Evolutionary conservation across 1,140 invertebrate species (phyloP).

Genomic region (Aphidius ervi): DNA sequence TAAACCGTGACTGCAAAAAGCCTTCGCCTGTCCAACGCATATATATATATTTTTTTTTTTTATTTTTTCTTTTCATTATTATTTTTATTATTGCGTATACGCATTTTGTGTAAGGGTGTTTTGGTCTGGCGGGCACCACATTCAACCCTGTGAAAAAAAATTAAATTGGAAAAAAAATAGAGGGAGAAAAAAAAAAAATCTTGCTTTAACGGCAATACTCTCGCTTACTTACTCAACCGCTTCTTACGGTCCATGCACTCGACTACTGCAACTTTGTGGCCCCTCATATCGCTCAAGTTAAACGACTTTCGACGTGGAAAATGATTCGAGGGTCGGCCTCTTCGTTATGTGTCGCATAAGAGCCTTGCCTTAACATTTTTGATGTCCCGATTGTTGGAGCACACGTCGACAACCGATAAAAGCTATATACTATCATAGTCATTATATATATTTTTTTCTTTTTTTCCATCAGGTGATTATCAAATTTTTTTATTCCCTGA

Average conservation of each 20-base stretch:
- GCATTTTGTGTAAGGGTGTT: slow-evolving; percentile 24
- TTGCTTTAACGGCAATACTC: slow-evolving; percentile 8
- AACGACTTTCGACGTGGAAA: slow-evolving; percentile 23
- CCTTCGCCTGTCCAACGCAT: slow-evolving; percentile 6
- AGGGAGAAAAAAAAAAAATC: not conserved
- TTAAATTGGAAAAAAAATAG: not conserved
- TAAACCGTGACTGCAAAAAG: slow-evolving; percentile 11
- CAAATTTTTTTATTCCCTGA: no score
- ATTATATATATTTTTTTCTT: not conserved
- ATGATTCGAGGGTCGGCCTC: slow-evolving; percentile 18
- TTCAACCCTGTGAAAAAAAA: slow-evolving; percentile 17
- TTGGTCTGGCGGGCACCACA: slow-evolving; percentile 35
- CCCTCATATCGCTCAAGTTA: slow-evolving; percentile 10
- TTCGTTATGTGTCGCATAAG: not conserved
- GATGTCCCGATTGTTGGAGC: not conserved
- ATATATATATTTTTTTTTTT: slow-evolving; percentile 20
- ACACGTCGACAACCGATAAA: slow-evolving; percentile 7
- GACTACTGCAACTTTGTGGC: not conserved
- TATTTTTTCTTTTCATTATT: slow-evolving; percentile 3
- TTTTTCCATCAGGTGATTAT: no score
- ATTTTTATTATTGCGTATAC: no score
- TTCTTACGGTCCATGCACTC: slow-evolving; percentile 17
- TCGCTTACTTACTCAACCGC: slow-evolving; percentile 9
- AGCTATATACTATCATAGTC: not conserved
- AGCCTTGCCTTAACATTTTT: slow-evolving; percentile 5